Percentiles rank a stretch among this genome's conserved stretches.
Evolutionary conservation across 2,797 vertebrate species (phyloP).

Genomic region (Chelon labrosus): DNA sequence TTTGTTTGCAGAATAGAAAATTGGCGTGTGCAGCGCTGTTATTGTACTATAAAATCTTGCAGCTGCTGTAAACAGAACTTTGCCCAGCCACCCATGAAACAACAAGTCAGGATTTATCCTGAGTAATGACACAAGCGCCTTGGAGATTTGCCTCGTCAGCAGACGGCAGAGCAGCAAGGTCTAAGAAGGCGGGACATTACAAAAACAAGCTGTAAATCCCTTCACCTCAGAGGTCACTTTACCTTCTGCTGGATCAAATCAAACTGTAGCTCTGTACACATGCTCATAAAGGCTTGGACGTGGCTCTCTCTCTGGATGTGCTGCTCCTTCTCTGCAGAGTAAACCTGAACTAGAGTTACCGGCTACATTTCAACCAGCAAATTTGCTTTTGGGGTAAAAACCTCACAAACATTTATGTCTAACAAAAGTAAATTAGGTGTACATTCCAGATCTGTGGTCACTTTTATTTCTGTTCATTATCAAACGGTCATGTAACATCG

Average conservation of each 20-base stretch:
- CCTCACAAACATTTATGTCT: too few relatives aligned
- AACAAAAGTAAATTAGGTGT: too few relatives aligned
- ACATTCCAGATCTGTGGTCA: too few relatives aligned
- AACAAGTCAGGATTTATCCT: neutral
- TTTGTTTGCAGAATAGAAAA: too few relatives aligned
- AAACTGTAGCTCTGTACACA: neutral
- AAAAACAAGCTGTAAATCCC: constrained; percentile 4
- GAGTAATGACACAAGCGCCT: neutral
- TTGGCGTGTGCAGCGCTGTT: neutral
- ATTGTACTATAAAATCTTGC: neutral
- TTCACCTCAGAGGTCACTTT: neutral
- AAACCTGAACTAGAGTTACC: neutral
- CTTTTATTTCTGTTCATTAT: too few relatives aligned
- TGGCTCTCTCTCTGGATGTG: neutral
- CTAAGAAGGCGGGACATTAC: neutral
- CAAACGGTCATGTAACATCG: too few relatives aligned
- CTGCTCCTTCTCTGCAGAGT: neutral
- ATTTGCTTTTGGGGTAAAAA: too few relatives aligned
- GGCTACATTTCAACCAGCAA: too few relatives aligned
- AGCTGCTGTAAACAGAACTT: neutral
- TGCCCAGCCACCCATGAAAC: constrained; percentile 2
- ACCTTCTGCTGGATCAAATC: neutral
- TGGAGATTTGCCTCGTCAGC: constrained; percentile 22
- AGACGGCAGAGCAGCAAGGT: neutral
- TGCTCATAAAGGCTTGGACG: neutral